These are phyloP conservation scores for Aplysina aerophoba DNA, from an alignment of 37 sponge, comb jelly and placozoan species.

Conservation along the genomic window DNA sequence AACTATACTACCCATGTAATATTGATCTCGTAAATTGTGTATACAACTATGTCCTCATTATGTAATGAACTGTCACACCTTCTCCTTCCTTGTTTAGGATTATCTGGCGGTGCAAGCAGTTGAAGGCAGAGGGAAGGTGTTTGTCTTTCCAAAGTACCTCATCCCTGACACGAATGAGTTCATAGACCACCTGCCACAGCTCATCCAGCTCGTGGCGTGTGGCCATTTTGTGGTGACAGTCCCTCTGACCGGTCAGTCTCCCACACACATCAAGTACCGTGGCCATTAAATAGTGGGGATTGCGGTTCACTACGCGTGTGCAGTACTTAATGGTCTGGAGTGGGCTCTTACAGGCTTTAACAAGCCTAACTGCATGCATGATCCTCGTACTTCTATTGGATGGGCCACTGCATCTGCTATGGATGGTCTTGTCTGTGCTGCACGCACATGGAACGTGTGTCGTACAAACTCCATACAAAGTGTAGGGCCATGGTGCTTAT, in stretches of 20 bases:
- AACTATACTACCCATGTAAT: background rate
- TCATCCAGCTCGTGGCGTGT: conserved; percentile 40
- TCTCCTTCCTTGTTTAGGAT: background rate
- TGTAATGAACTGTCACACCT: background rate
- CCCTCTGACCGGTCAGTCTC: conserved; percentile 70
- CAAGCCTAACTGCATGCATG: too few species aligned
- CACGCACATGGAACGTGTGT: too few species aligned
- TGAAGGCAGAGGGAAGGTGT: conserved; percentile 21
- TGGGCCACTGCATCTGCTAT: too few species aligned
- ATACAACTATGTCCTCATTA: background rate
- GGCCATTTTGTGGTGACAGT: conserved; percentile 63
- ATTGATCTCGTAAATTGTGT: background rate
- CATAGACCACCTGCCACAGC: conserved; percentile 63
- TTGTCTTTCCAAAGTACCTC: conserved; percentile 67
- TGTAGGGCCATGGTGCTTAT: too few species aligned
- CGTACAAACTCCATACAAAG: too few species aligned
- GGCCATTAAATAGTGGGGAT: too few species aligned
- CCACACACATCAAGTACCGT: too few species aligned
- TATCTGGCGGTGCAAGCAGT: background rate
- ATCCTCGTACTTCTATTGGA: too few species aligned
- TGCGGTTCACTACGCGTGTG: too few species aligned
- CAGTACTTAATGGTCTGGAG: too few species aligned
- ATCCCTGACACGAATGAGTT: conserved; percentile 91
- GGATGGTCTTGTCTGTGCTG: too few species aligned
- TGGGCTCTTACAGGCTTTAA: too few species aligned